Base-by-base conservation (phyloP, 2,888 invertebrate genomes). In the Archips xylosteana region DNA sequence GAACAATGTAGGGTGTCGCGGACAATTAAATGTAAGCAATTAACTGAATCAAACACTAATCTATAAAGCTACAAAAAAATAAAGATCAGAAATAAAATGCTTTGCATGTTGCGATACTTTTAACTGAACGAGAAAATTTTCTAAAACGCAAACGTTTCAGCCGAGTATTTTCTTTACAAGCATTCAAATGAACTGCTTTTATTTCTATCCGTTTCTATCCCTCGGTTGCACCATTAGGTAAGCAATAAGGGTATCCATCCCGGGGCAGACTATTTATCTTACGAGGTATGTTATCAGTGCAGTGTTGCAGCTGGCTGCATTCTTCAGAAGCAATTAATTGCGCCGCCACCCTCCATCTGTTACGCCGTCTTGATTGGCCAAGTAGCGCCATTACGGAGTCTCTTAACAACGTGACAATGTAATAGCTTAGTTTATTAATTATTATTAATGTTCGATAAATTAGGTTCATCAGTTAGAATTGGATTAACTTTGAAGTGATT, bases 251-350 rank as follows among this genome's bases (percentile, higher is more conserved):
- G 64, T 45, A 74, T 74, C 70, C 49, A 51, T 45, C 69, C 51
- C 49, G 71, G 65, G 71, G 74, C 75, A 75, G 80, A 81, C 83
- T 81, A 87, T 89, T 86, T 82, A 86, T 87, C 86, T 87, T 85
- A 76, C 78, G 65, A 78, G 78, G 81, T 85, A 82, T 83, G 85
- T 87, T 91, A 91, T 91, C 89, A 87, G 83, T 87, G 87, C 84
- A 86, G 79, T 80, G 85, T 78, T 89, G 88, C 91, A 89, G 87
- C 89, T 88, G 87, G 84, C 86, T 80, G 83, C 87, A 87, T 88
- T 89, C 85, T 89, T 86, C 79, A 81, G 84, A 82, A 83, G 86
- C 88, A 87, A 91, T 92, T 91, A 92, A 92, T 91, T 89, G 85
- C 85, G 81, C 80, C 78, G 78, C 83, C 84, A 78, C 78, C 81